A percentile compares a stretch with the other conserved stretches of the same genome.
These are phyloP conservation scores for Rapana venosa DNA, from an alignment of 2,888 invertebrate genomes.

Conservation along the genomic window DNA sequence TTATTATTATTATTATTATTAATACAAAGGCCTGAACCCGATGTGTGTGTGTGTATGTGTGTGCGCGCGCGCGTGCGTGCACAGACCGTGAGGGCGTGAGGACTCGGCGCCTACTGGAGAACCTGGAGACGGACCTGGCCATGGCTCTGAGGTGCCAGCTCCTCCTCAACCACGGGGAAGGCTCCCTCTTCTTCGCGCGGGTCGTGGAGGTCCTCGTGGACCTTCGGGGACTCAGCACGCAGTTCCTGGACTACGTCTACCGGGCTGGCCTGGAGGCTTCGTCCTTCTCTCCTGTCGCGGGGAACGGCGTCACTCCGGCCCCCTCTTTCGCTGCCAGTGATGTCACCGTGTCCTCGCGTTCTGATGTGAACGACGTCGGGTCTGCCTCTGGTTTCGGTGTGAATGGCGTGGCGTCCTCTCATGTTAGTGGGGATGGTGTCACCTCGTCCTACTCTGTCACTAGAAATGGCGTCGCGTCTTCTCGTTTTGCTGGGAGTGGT, in stretches of 20 bases:
- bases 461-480: too few relatives aligned
- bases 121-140: slow-evolving; percentile 69
- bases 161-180: slow-evolving; percentile 69
- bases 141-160: slow-evolving; percentile 71
- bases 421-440: too few relatives aligned
- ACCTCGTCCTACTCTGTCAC: too few relatives aligned
- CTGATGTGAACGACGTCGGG: too few relatives aligned
- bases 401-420: background rate
- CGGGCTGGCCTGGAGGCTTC: slow-evolving; percentile 62
- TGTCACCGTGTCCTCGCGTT: background rate
- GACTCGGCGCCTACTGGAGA: slow-evolving; percentile 60
- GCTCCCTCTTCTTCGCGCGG: slow-evolving; percentile 59
- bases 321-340: background rate
- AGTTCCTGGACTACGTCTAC: slow-evolving; percentile 64
- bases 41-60: too few relatives aligned
- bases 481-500: too few relatives aligned
- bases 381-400: background rate
- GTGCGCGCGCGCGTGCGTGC: too few relatives aligned
- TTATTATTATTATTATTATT: too few relatives aligned
- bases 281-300: background rate
- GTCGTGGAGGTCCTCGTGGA: slow-evolving; percentile 66
- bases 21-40: too few relatives aligned
- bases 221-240: slow-evolving; percentile 62
- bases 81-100: slow-evolving; percentile 66
- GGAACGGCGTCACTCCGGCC: background rate